Conservation (phyloP, 2,888 invertebrate species). For the Heliconius ethilla region DNA sequence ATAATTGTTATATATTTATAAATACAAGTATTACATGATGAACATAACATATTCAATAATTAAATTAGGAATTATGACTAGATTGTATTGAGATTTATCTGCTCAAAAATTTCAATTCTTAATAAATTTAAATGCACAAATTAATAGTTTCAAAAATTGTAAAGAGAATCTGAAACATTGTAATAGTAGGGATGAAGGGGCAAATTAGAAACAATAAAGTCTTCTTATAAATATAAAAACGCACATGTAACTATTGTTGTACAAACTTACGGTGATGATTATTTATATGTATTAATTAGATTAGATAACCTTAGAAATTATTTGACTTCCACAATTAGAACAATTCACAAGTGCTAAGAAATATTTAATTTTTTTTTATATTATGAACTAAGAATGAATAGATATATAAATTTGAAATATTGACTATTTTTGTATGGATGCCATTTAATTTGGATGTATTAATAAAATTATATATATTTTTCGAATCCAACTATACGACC, state of each 20-base stretch:
- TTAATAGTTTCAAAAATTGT: background rate
- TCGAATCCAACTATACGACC: background rate
- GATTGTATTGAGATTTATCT: background rate
- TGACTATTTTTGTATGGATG: background rate
- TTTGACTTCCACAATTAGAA: background rate
- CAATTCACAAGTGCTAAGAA: constrained; percentile 4
- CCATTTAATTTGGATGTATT: background rate
- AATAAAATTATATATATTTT: background rate
- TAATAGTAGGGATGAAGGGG: background rate
- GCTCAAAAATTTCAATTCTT: background rate
- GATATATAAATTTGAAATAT: background rate
- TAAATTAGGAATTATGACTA: background rate
- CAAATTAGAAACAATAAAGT: background rate
- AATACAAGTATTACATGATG: background rate
- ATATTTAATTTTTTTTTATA: background rate
- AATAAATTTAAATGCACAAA: background rate
- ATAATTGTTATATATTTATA: background rate
- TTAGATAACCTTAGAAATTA: background rate
- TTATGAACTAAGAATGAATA: background rate
- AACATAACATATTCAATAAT: background rate
- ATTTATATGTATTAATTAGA: background rate
- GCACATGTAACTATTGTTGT: background rate
- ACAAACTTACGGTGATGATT: background rate
- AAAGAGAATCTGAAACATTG: background rate
- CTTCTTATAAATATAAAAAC: background rate